phyloP scores from a whole-genome alignment of 2,888 invertebrate genomes.

The Caenorhabditis imperialis region DNA sequence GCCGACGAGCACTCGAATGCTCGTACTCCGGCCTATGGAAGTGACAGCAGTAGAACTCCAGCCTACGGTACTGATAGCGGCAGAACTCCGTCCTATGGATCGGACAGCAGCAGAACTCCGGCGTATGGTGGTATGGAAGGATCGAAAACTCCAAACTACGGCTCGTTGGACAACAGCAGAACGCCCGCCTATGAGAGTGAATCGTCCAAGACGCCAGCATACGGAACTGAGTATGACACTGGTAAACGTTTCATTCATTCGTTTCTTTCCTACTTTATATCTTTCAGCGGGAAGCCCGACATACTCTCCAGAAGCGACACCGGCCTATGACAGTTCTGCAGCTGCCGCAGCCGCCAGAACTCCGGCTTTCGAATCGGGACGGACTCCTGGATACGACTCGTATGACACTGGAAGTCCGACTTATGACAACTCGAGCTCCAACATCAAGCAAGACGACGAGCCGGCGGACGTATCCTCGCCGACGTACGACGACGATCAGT shows the following conservation, averaged over 20 bases:
- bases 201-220: slow-evolving; percentile 29
- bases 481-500: slow-evolving; percentile 64
- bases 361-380: slow-evolving; percentile 19
- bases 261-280: too few relatives aligned
- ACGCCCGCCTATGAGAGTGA: slow-evolving; percentile 17
- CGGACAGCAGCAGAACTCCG: slow-evolving; percentile 33
- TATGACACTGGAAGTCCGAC: slow-evolving; percentile 31
- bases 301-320: neutral
- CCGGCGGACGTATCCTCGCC: slow-evolving; percentile 42
- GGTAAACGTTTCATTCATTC: too few relatives aligned
- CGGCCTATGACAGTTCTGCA: slow-evolving; percentile 14
- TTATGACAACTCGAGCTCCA: slow-evolving; percentile 32
- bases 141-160: slow-evolving; percentile 20
- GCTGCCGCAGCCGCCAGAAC: slow-evolving; percentile 22
- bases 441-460: slow-evolving; percentile 21
- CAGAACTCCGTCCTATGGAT: slow-evolving; percentile 41
- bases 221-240: too few relatives aligned
- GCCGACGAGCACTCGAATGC: slow-evolving; percentile 20
- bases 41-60: slow-evolving; percentile 9
- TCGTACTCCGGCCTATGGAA: slow-evolving; percentile 39
- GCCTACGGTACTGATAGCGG: slow-evolving; percentile 10
- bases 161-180: neutral
- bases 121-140: slow-evolving; percentile 28
- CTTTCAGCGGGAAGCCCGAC: slow-evolving; percentile 31
- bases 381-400: slow-evolving; percentile 29